Conservation (phyloP, 2,797 vertebrate genomes). For the Aeoliscus strigatus region DNA sequence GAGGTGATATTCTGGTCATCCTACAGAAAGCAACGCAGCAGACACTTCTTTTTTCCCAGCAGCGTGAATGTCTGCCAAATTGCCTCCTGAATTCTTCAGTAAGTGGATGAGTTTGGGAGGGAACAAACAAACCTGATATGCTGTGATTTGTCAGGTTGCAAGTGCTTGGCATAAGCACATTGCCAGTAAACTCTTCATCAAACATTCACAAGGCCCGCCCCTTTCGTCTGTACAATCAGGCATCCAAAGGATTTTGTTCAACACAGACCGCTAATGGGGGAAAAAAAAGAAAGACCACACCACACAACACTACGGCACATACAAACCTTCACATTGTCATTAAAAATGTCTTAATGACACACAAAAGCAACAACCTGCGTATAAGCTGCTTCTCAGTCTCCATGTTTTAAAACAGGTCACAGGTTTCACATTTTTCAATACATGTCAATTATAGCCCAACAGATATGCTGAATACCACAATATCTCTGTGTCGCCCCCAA, state of each 20-base stretch:
- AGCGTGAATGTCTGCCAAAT: slow-evolving; percentile 29
- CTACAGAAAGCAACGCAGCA: slow-evolving; percentile 13
- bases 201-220: slow-evolving; percentile 41
- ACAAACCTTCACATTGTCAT: too few species aligned
- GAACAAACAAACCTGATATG: slow-evolving; percentile 29
- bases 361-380: too few species aligned
- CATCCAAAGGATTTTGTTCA: slow-evolving; percentile 34
- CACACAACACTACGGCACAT: too few species aligned
- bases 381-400: too few species aligned
- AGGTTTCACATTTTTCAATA: too few species aligned
- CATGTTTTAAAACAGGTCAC: too few species aligned
- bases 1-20: slow-evolving; percentile 18
- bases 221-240: slow-evolving; percentile 10
- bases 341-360: too few species aligned
- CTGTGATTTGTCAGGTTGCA: slow-evolving; percentile 17
- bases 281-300: too few species aligned
- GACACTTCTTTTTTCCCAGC: slow-evolving; percentile 21
- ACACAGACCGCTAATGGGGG: too few species aligned
- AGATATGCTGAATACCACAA: too few species aligned
- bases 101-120: slow-evolving; percentile 30
- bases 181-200: slow-evolving; percentile 45
- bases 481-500: too few species aligned
- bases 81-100: slow-evolving; percentile 31
- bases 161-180: slow-evolving; percentile 21
- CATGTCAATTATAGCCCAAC: too few species aligned